Base-by-base conservation (phyloP, 2,113 vertebrate species). In the Leptocoma aspasia region DNA sequence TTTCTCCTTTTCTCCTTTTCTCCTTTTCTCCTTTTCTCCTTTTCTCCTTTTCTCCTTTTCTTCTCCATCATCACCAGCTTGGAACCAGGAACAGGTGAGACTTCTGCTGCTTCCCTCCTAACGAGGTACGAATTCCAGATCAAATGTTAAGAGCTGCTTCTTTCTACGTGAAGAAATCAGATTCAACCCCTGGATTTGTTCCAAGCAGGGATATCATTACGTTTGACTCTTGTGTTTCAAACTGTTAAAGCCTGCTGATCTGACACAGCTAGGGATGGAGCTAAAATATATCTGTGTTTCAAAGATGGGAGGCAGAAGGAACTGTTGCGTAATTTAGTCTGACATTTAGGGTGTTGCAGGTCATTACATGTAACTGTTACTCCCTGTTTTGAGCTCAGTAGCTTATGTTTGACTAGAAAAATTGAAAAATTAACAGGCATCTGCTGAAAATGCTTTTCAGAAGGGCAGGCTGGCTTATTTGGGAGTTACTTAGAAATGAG, bases 31-130 rank as follows among this genome's bases (percentile, higher is more conserved):
- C 33, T 52, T 28, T 39, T 39, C 12, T 39, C 39, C 9, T 39
- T 39, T 12, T 39, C 15, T n/a, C 5, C 49, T 64, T n/a, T 22
- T 83, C 57, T 49, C 35, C 26, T 28, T 18, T 42, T 33, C 52
- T 44, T 64, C 64, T 85, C 53, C 41, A 9, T 85, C 63, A 5
- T 30, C 27, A 1, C 47, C 85, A 72, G 75, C 92, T 92, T 52
- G 68, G 37, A 70, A 68, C 50, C 86, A 75, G 76, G 85, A 83
- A 41, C 3, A 33, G 71, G 82, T 23, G 90, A 88, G 82, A 24
- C 86, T 96, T 37, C 56, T 84, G 86, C 87, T 70, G 69, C 83
- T 94, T 78, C 85, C 79, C 57, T 93, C 60, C 71, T 90, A 89
- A 90, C 27, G 1, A 89, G 92, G 85, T 96, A 91, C 0, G 42